Percentiles rank a stretch among this genome's conserved stretches.
phyloP scores from a whole-genome alignment of 2,113 vertebrate genomes.

The Oryzias melastigma region DNA sequence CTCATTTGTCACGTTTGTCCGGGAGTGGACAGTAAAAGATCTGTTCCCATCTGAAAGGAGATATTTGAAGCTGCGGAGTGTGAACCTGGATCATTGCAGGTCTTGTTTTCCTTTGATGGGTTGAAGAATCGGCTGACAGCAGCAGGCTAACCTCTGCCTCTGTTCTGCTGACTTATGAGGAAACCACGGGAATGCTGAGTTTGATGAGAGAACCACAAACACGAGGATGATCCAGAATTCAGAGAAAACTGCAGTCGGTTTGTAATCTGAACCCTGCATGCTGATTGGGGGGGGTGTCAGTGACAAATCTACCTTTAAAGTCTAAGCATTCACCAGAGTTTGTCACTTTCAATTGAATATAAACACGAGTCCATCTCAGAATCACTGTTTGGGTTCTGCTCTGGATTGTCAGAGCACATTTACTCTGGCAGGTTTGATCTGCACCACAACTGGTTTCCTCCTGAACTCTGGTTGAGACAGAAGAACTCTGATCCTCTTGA shows the following conservation, averaged over 20 bases:
- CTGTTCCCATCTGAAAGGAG: constrained; percentile 4
- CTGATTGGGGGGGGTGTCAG: constrained; percentile 29
- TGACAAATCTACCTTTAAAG: constrained; percentile 44
- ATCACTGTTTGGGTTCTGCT: too few species aligned
- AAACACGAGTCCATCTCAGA: too few species aligned
- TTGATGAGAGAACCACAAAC: constrained; percentile 19
- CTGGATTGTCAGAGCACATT: too few species aligned
- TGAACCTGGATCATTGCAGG: constrained; percentile 43
- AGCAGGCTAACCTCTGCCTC: constrained; percentile 40
- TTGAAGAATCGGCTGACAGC: constrained; percentile 49
- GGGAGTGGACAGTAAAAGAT: constrained; percentile 22
- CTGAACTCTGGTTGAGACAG: too few species aligned
- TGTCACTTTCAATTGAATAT: too few species aligned
- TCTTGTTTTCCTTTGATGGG: constrained; percentile 35
- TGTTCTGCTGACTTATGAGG: constrained; percentile 24
- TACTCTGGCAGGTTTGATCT: too few species aligned
- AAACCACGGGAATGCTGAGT: constrained; percentile 21
- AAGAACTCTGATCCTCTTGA: too few species aligned
- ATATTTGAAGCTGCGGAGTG: constrained; percentile 40
- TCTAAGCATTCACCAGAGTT: too few species aligned
- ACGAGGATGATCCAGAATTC: constrained; percentile 40
- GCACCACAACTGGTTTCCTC: too few species aligned
- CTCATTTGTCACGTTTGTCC: constrained; percentile 41
- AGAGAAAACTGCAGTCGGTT: constrained; percentile 54
- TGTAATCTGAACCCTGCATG: constrained; percentile 53